phyloP scores from a whole-genome alignment of 2,888 invertebrate genomes.

The Papilio demoleus region DNA sequence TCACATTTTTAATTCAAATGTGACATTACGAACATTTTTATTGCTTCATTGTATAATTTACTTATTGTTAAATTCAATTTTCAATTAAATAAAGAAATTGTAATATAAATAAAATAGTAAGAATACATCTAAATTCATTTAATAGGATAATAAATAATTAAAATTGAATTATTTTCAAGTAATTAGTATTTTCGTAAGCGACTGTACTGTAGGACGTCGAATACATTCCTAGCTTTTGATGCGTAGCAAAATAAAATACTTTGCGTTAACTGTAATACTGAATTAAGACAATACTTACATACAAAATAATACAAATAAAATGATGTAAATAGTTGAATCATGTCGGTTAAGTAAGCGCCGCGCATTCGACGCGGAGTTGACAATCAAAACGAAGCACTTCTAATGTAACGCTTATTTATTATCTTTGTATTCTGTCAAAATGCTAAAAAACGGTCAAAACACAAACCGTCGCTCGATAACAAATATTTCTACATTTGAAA shows the following conservation, averaged over 20 bases:
- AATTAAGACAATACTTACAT: conserved; percentile 14
- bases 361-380: neutral
- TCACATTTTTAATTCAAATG: neutral
- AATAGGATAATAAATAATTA: neutral
- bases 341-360: neutral
- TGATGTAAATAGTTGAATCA: neutral
- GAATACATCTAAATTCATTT: neutral
- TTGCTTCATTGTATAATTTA: conserved; percentile 12
- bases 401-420: neutral
- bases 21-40: neutral
- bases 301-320: neutral
- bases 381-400: neutral
- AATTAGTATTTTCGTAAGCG: conserved; percentile 2
- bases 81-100: neutral
- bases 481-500: conserved; percentile 23
- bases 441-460: neutral
- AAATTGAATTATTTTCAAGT: neutral
- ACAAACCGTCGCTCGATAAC: neutral
- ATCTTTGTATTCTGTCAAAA: conserved; percentile 8
- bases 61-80: neutral
- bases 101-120: neutral
- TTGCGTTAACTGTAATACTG: conserved; percentile 36
- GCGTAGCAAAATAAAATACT: conserved; percentile 6
- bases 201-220: neutral
- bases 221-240: neutral